These are phyloP conservation scores for Emberiza fucata DNA, from an alignment of 2,113 vertebrate species.

Conservation along the genomic window DNA sequence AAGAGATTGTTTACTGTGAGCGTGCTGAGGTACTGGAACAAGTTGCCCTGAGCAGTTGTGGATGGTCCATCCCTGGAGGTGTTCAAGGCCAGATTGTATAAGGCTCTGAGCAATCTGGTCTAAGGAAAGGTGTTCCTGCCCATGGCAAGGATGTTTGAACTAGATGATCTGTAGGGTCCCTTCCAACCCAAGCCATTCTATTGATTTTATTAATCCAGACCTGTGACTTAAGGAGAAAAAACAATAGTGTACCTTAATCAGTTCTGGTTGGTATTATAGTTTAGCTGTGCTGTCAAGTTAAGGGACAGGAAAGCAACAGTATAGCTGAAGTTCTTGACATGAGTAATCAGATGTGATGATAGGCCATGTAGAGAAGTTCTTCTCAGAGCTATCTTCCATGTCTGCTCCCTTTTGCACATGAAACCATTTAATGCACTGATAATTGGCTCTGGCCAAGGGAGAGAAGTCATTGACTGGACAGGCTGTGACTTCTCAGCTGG, in stretches of 20 bases:
- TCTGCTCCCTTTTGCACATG: background rate
- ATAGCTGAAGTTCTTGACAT: background rate
- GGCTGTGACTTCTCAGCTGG: background rate
- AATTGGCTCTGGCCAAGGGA: background rate
- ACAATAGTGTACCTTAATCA: accelerated
- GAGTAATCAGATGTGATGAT: background rate
- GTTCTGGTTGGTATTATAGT: background rate
- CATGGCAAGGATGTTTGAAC: background rate
- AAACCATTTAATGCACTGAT: background rate
- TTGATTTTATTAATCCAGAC: background rate
- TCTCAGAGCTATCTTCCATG: background rate
- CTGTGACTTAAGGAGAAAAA: background rate
- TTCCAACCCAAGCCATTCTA: background rate
- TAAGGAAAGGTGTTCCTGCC: background rate
- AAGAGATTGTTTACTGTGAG: background rate
- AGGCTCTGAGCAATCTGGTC: background rate
- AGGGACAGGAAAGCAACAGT: background rate
- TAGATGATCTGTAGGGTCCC: background rate
- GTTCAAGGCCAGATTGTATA: background rate
- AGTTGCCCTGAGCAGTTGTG: background rate
- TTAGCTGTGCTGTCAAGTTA: background rate
- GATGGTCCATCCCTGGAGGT: background rate
- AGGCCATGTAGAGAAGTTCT: background rate
- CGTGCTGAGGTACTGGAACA: background rate
- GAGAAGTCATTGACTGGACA: background rate